These are phyloP conservation scores for Bos javanicus DNA, from an alignment of 2,113 vertebrate species.

Conservation along the genomic window DNA sequence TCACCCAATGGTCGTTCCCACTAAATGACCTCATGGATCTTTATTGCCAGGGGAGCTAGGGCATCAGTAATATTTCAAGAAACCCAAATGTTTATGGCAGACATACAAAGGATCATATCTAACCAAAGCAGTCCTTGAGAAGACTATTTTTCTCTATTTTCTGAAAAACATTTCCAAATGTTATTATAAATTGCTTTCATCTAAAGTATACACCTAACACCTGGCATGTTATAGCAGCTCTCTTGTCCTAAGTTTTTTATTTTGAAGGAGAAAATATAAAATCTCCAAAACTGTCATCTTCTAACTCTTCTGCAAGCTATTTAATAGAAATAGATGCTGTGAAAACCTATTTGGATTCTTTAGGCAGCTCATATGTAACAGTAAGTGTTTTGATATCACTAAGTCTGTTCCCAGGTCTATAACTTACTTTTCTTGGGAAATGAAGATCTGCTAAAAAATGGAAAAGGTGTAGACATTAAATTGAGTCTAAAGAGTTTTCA, in stretches of 20 bases:
- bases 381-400: neutral
- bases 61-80: neutral
- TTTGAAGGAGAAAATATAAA: slow-evolving; percentile 13
- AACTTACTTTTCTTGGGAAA: slow-evolving; percentile 6
- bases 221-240: neutral
- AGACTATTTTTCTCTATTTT: slow-evolving; percentile 38
- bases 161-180: neutral
- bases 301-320: neutral
- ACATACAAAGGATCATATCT: neutral
- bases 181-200: slow-evolving; percentile 33
- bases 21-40: neutral
- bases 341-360: slow-evolving; percentile 13
- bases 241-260: neutral
- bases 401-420: neutral
- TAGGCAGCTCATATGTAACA: neutral
- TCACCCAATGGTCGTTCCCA: neutral
- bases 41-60: neutral
- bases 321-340: neutral
- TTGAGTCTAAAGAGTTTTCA: neutral
- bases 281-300: neutral
- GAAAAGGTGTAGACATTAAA: neutral
- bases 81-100: neutral
- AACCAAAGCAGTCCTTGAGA: neutral
- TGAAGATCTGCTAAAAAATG: neutral
- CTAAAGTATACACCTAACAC: neutral